These are phyloP conservation scores for Cladorhizidae sp. DNA, from an alignment of 37 sponge, comb jelly and placozoan genomes.

Conservation along the genomic window DNA sequence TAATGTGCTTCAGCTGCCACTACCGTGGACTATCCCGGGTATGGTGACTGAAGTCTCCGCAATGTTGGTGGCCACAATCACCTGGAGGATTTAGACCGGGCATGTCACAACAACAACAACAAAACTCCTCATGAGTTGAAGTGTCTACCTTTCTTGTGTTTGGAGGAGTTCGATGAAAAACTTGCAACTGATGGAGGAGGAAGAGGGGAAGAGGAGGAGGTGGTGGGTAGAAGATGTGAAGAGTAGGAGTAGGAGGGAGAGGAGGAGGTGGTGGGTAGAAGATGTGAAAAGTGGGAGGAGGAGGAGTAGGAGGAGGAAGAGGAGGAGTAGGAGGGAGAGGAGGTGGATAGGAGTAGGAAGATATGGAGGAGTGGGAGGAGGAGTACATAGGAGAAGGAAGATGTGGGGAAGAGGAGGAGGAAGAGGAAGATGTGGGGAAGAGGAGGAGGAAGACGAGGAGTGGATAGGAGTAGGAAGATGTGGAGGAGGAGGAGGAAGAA, in stretches of 20 bases:
- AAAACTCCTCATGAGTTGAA: neutral
- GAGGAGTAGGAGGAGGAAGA: neutral
- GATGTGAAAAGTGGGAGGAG: no score
- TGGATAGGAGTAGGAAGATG: no score
- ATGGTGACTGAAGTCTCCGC: slow-evolving; percentile 96
- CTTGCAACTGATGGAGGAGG: slow-evolving; percentile 46
- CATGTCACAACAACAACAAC: neutral
- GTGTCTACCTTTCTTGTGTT: slow-evolving; percentile 69
- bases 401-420: no score
- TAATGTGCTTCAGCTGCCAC: neutral
- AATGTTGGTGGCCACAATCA: slow-evolving; percentile 92
- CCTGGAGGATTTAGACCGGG: slow-evolving; percentile 36
- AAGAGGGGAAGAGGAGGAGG: neutral
- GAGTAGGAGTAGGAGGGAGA: neutral
- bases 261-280: no score
- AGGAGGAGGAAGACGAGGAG: neutral
- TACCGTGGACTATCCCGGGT: slow-evolving; percentile 88
- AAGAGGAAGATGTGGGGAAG: neutral
- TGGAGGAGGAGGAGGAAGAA: neutral
- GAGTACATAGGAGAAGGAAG: neutral
- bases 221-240: no score
- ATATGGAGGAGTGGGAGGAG: neutral
- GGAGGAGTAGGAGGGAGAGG: no score
- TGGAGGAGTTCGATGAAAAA: slow-evolving; percentile 72
- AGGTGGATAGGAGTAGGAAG: no score